Evolutionary conservation across 2,888 invertebrate genomes (phyloP).

Genomic region (Phalangium opilio): DNA sequence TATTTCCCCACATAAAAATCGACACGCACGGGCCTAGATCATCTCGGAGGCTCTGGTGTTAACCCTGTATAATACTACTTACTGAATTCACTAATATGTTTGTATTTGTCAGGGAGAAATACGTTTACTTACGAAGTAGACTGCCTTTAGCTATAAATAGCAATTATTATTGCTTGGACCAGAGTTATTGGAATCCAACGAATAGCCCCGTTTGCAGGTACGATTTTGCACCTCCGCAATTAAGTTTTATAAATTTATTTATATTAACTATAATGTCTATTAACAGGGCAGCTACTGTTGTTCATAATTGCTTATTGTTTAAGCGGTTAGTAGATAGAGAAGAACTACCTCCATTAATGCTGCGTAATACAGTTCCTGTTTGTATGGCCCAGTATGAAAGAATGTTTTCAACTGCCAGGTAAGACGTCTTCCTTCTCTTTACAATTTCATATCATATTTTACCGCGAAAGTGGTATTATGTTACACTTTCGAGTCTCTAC

Average conservation of each 20-base stretch:
- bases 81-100: too few species aligned
- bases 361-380: conserved; percentile 35
- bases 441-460: conserved; percentile 1
- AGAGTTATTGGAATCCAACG: conserved; percentile 34
- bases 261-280: too few species aligned
- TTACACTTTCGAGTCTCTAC: too few species aligned
- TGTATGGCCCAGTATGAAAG: conserved; percentile 38
- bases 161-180: conserved; percentile 38
- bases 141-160: conserved; percentile 35
- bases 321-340: conserved; percentile 35
- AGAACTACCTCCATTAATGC: conserved; percentile 33
- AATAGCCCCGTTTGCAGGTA: conserved; percentile 29
- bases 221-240: too few species aligned
- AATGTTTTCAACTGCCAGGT: conserved; percentile 35
- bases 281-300: conserved; percentile 32
- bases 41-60: too few species aligned
- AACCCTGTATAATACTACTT: too few species aligned
- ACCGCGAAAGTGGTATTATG: too few species aligned
- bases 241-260: too few species aligned
- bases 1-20: too few species aligned
- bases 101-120: conserved; percentile 34
- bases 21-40: too few species aligned
- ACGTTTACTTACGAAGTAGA: conserved; percentile 35
- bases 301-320: conserved; percentile 30
- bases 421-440: conserved; percentile 8